phyloP scores from a whole-genome alignment of 2,797 vertebrate species.

The Rhincodon typus region DNA sequence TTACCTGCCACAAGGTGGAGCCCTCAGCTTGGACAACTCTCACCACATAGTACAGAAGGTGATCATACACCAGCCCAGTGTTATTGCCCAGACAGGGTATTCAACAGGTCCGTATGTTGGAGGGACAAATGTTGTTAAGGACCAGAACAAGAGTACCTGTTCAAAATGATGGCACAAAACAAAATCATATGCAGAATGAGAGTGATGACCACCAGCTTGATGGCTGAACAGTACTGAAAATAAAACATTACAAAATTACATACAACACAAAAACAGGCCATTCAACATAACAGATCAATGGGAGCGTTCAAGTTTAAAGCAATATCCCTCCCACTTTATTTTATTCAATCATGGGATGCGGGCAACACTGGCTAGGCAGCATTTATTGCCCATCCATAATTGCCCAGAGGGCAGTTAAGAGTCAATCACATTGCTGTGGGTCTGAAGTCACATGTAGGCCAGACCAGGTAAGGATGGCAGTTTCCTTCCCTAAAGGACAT shows the following conservation, averaged over 20 bases:
- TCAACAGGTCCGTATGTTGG: constrained; percentile 61
- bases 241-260: too few species aligned
- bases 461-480: too few species aligned
- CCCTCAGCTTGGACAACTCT: constrained; percentile 66
- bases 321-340: too few species aligned
- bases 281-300: too few species aligned
- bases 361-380: too few species aligned
- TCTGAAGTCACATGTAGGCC: too few species aligned
- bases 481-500: too few species aligned
- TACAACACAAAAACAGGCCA: too few species aligned
- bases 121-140: constrained; percentile 60
- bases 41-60: constrained; percentile 70
- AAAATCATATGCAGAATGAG: neutral
- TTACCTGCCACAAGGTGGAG: constrained; percentile 63
- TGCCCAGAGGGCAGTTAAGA: too few species aligned
- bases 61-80: constrained; percentile 82
- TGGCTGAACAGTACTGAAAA: neutral
- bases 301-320: neutral
- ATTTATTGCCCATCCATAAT: too few species aligned
- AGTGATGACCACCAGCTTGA: neutral
- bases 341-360: too few species aligned
- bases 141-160: constrained; percentile 81
- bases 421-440: too few species aligned
- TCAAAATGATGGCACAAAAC: neutral
- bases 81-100: constrained; percentile 73